Percentiles rank a stretch among this genome's conserved stretches.
These are phyloP conservation scores for Loriculus beryllinus DNA, from an alignment of 2,797 vertebrate genomes.

Conservation along the genomic window DNA sequence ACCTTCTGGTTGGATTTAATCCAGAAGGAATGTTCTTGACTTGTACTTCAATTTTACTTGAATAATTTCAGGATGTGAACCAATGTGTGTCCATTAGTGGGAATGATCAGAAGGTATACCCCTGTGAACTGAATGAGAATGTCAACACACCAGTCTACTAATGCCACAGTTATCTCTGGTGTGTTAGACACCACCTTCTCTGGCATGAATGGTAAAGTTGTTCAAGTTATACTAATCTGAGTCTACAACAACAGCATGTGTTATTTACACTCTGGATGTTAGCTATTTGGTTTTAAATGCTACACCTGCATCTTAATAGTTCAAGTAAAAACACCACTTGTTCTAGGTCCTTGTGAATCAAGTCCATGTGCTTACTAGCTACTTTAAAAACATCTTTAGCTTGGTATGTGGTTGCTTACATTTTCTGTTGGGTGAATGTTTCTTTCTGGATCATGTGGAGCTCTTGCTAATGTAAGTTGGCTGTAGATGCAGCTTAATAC, in stretches of 20 bases:
- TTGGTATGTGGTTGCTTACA: neutral
- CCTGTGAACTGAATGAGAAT: neutral
- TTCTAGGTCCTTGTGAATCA: neutral
- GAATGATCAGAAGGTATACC: neutral
- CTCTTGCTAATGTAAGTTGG: neutral
- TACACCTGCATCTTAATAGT: neutral
- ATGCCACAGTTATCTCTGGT: fast-evolving
- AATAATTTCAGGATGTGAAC: neutral
- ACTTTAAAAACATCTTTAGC: neutral
- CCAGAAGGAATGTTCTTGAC: neutral
- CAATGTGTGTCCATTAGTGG: neutral
- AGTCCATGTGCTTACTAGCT: neutral
- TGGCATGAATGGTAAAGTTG: neutral
- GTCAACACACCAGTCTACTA: neutral
- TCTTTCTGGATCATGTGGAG: neutral
- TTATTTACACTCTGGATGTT: neutral
- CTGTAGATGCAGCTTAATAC: neutral
- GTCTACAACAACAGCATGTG: neutral
- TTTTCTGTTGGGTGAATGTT: neutral
- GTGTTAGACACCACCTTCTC: fast-evolving
- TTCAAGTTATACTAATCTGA: neutral
- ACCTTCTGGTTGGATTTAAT: neutral
- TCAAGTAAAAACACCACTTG: neutral
- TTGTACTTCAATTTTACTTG: too few species aligned
- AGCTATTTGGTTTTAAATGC: neutral